These are phyloP conservation scores for Cerastis rubricosa DNA, from an alignment of 2,888 invertebrate species.

Conservation along the genomic window DNA sequence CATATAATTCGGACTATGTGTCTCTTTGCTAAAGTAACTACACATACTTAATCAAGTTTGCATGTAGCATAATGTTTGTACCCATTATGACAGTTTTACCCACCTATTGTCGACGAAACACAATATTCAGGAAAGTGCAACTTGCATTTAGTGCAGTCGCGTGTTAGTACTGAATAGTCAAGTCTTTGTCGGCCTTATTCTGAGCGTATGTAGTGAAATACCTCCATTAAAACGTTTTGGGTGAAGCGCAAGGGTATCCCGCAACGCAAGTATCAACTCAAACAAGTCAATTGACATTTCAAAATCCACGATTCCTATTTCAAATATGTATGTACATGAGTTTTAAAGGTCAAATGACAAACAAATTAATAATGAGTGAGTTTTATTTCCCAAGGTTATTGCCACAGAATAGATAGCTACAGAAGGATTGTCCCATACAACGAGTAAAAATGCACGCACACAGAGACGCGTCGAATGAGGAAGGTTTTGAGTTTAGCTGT, in stretches of 20 bases:
- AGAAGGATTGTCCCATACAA: not conserved
- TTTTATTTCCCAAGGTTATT: constrained; percentile 22
- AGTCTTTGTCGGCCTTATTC: not conserved
- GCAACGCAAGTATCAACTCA: too few species aligned
- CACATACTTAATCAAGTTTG: not conserved
- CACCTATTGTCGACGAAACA: not conserved
- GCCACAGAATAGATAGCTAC: not conserved
- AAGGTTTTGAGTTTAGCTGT: not conserved
- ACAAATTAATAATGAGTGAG: constrained; percentile 40
- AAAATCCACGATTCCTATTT: constrained; percentile 41
- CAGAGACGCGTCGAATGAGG: not conserved
- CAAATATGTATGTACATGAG: constrained; percentile 2
- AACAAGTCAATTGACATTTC: constrained; percentile 9
- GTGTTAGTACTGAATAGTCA: not conserved
- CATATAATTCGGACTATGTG: not conserved
- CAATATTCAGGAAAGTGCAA: not conserved
- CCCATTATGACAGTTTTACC: not conserved
- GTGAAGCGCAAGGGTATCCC: too few species aligned
- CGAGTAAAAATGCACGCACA: not conserved
- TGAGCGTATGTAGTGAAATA: not conserved
- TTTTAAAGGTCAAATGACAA: constrained; percentile 48
- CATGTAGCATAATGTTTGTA: not conserved
- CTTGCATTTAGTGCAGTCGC: not conserved
- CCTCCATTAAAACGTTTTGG: not conserved
- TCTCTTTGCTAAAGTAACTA: not conserved